Conservation (phyloP, 2,113 vertebrate genomes). For the Uria lomvia region DNA sequence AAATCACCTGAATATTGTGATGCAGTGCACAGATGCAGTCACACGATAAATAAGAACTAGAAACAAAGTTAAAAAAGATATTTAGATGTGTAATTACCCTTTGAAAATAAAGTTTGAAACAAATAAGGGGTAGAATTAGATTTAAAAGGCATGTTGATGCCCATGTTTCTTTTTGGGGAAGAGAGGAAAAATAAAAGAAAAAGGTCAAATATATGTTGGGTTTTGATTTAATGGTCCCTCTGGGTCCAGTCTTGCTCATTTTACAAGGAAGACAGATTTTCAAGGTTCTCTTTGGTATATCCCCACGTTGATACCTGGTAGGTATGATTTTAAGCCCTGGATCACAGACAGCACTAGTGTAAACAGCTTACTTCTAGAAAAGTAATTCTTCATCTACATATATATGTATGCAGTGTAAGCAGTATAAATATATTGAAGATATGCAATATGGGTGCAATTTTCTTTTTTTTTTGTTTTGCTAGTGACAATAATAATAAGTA, state of each 20-base stretch:
- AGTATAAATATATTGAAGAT: not conserved
- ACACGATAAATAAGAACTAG: not conserved
- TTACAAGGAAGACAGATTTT: not conserved
- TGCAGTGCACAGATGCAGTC: not conserved
- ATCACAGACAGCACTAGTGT: not conserved
- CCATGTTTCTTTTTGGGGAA: not conserved
- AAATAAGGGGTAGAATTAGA: not conserved
- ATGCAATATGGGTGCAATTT: not conserved
- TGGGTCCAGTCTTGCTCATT: not conserved
- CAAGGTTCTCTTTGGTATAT: not conserved
- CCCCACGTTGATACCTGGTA: not conserved
- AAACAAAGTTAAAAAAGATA: not conserved
- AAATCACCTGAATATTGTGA: not conserved
- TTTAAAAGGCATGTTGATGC: not conserved
- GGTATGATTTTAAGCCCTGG: not conserved
- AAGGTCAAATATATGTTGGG: not conserved
- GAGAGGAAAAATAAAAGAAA: not conserved
- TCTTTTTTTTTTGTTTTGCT: not conserved
- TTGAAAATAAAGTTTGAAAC: not conserved
- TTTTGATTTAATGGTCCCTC: not conserved
- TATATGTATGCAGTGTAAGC: no score
- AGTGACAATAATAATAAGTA: not conserved
- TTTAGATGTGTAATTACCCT: not conserved
- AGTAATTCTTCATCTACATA: not conserved
- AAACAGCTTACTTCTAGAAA: not conserved